Evolutionary conservation across 2,797 vertebrate species (phyloP), one percentile per base, ranked within the genome.

Genomic region (Dipus sagitta): DNA sequence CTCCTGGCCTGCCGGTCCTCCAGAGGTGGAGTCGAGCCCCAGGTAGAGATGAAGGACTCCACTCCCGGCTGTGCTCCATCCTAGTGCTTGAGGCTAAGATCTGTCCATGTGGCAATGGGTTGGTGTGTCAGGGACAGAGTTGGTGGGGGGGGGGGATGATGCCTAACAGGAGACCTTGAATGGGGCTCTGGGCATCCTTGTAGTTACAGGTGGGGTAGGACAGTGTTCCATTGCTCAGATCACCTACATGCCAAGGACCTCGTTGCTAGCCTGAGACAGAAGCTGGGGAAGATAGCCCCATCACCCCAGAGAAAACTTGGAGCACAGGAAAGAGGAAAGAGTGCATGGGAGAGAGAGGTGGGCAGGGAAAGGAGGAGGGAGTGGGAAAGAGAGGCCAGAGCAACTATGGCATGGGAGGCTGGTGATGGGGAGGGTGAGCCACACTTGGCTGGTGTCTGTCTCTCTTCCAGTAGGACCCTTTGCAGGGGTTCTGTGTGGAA

Each of bases 271-370:
- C 32, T 17, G 65, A 58, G 42, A 32, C 30, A 9, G 24, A 11
- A 30, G 6, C 54, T 23, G 54, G 64, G 62, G 54, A 58, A 52
- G 62, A 24, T 15, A 26, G 70, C 28, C 62, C 2, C 7, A 2
- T 20, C 2, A 13, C 32, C 34, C 30, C 24, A 60, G 75, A 64
- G 86, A 58, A 60, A 68, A 26, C 47, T 12, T 24, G 54, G 52
- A 14, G 20, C n/a, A 38, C 18, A n/a, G n/a, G n/a, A n/a, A n/a
- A n/a, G n/a, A 75, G 18, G 11, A 52, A 34, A n/a, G 77, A 47
- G 52, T 9, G 38, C 4, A 1, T 2, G n/a, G 0, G 26, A 13
- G 28, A 24, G 47, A 17, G 34, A 8, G 52, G 18, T 8, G 7
- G 58, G 24, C 1, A 12, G 42, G 23, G 64, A 38, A 26, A 14